Conservation (phyloP, 1,140 invertebrate species). For the Sarcophaga bullata region DNA sequence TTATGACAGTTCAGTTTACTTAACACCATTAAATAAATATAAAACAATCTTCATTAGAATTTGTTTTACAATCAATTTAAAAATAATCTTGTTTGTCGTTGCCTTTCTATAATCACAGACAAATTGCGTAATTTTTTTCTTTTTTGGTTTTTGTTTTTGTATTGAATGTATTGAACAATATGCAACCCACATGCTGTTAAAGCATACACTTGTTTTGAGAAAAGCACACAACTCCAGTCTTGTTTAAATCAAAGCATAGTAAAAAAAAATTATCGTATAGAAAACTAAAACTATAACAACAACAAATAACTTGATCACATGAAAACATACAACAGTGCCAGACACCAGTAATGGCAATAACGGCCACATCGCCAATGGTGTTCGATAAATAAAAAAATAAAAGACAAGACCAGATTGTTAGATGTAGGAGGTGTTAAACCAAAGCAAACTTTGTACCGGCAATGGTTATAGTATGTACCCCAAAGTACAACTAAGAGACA, state of each 20-base stretch:
- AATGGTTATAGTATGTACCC: too few relatives aligned
- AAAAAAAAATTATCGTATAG: background rate
- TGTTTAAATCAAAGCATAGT: background rate
- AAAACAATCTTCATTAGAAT: slow-evolving; percentile 13
- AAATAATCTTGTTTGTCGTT: slow-evolving; percentile 13
- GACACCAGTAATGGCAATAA: background rate
- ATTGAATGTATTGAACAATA: slow-evolving; percentile 24
- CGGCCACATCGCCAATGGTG: too few relatives aligned
- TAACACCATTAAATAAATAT: background rate
- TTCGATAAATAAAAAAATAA: too few relatives aligned
- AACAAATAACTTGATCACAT: background rate
- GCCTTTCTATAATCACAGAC: background rate
- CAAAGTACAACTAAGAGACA: too few relatives aligned
- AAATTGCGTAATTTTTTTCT: slow-evolving; percentile 33
- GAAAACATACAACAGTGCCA: background rate
- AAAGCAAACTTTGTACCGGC: too few relatives aligned
- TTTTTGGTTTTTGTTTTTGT: background rate
- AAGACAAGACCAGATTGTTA: too few relatives aligned
- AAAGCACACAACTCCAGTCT: slow-evolving; percentile 6
- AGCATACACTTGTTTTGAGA: slow-evolving; percentile 27
- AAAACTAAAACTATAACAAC: background rate
- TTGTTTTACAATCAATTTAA: too few relatives aligned
- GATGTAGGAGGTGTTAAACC: too few relatives aligned
- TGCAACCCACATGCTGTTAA: slow-evolving; percentile 18
- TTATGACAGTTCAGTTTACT: background rate